Conservation (phyloP, 2,888 invertebrate genomes). For the Glaucopsyche alexis region DNA sequence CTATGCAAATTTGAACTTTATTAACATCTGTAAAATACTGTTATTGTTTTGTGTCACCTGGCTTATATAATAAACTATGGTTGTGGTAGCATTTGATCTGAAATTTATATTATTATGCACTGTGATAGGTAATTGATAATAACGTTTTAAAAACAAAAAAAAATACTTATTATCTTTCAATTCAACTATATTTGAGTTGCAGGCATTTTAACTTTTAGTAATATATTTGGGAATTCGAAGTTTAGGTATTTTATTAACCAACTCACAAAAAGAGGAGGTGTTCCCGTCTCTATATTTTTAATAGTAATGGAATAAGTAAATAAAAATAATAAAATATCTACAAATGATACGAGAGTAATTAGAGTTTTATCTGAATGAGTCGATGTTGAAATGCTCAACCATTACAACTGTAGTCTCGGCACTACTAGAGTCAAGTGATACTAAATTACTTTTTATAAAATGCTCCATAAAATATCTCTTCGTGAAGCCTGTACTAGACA, state of each 20-base stretch:
- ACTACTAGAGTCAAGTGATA: neutral
- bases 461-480: neutral
- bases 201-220: no score
- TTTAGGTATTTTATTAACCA: no score
- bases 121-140: no score
- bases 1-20: slow-evolving; percentile 19
- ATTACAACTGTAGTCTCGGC: neutral
- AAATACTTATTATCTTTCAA: no score
- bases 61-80: slow-evolving; percentile 7
- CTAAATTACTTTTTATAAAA: neutral
- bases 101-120: neutral
- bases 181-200: no score
- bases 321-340: neutral
- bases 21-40: slow-evolving; percentile 11
- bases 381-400: neutral
- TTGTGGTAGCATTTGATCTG: neutral
- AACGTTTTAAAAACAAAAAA: no score
- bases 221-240: no score
- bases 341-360: neutral
- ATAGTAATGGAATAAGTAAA: neutral
- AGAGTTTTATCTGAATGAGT: neutral
- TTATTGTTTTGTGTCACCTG: slow-evolving; percentile 11
- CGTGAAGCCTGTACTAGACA: neutral
- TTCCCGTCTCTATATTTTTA: no score
- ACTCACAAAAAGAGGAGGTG: no score